A percentile compares a stretch with the other conserved stretches of the same genome.
phyloP scores from a whole-genome alignment of 2,888 invertebrate species.

The Metalampra italica region DNA sequence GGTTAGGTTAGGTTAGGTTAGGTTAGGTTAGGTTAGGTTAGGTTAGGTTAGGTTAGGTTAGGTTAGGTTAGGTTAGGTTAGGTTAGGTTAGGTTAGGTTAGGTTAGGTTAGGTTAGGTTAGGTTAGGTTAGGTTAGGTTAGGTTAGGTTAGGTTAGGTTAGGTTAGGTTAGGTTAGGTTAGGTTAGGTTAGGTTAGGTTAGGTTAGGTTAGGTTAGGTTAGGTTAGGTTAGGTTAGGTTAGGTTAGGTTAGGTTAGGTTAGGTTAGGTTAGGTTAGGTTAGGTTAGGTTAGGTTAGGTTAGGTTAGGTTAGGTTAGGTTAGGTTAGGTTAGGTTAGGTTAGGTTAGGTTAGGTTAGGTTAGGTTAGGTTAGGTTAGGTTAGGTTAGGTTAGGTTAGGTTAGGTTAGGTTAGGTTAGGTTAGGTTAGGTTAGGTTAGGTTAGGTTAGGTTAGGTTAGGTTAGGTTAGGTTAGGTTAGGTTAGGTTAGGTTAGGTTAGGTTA shows the following conservation, averaged over 20 bases:
- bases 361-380: slow-evolving; percentile 19
- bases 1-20: slow-evolving; percentile 9
- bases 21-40: too few relatives aligned
- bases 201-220: slow-evolving; percentile 16
- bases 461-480: slow-evolving; percentile 3
- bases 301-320: slow-evolving; percentile 20
- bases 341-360: slow-evolving; percentile 23
- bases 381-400: slow-evolving; percentile 2
- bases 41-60: slow-evolving; percentile 18
- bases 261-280: slow-evolving; percentile 18
- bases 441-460: background rate
- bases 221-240: slow-evolving; percentile 18
- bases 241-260: slow-evolving; percentile 19
- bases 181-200: slow-evolving; percentile 15
- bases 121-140: slow-evolving; percentile 14
- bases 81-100: background rate
- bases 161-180: background rate
- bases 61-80: slow-evolving; percentile 16
- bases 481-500: slow-evolving; percentile 6
- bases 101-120: slow-evolving; percentile 12
- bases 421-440: slow-evolving; percentile 2
- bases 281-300: slow-evolving; percentile 18
- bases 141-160: slow-evolving; percentile 13
- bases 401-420: slow-evolving; percentile 7
- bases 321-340: slow-evolving; percentile 23